Base-by-base conservation (phyloP, 2,888 invertebrate species). In the Caenorhabditis sulstoni region DNA sequence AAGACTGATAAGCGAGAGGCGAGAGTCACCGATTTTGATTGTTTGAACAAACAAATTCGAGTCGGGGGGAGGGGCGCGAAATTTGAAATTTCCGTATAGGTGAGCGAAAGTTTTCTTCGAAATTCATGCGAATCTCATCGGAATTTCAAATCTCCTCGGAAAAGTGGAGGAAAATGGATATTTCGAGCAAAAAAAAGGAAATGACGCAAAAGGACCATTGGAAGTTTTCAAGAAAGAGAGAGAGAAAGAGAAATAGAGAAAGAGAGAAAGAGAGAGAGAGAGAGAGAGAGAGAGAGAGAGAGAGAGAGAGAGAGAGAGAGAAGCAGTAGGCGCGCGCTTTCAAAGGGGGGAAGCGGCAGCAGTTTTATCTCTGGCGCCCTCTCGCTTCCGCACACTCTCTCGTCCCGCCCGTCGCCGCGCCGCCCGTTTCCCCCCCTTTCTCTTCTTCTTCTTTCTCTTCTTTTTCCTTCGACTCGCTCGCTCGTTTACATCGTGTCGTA, bases 401-500 rank as follows among this genome's bases (percentile, higher is more conserved):
- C 55, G 12, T 23, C 29, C 29, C 41, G 41, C 11, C 41, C 3
- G 41, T 14, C 29, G 22, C 23, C 65, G 55, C 35, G 59, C 39
- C 68, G 59, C 59, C 71, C 62, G 44, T 71, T 49, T 64, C 39
- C 23, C n/a, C n/a, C n/a, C 41, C 58, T 47, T 66, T 45, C 35
- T 58, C 29, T 16, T 7, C 49, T 14, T 50, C 35, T 35, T 53
- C 53, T 58, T 16, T 45, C 45, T 59, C 59, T 14, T 39, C 4
- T 45, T 16, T 45, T 45, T 59, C 59, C 3, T 39, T 1, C 23
- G 29, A 4, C n/a, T 29, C 59, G 44, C 59, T 45, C 45, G 57
- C n/a, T 73, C 64, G 65, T 65, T 65, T 73, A 73, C 65, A 65
- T 73, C 64, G 64, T 73, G 64, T 64, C 65, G 64, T 58, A 73